Conservation (phyloP, 2,797 vertebrate genomes). For the Malurus splendens region DNA sequence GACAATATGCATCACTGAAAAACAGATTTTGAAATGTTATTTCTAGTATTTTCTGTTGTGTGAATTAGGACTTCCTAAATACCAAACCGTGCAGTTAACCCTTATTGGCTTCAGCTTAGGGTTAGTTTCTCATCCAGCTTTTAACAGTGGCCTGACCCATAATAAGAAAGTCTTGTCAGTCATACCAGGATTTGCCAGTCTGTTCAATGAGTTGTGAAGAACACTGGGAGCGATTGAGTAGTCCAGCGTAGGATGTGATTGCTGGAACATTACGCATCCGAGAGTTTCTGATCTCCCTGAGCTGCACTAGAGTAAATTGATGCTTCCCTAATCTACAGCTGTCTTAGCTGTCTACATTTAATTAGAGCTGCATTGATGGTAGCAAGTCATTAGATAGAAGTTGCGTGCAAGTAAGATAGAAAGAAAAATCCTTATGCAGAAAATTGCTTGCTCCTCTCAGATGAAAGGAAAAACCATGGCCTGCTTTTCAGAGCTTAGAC, state of each 20-base stretch:
- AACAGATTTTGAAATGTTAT: neutral
- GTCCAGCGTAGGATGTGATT: neutral
- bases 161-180: neutral
- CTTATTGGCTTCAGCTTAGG: neutral
- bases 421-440: neutral
- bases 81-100: neutral
- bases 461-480: neutral
- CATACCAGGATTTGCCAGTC: neutral
- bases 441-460: neutral
- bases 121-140: neutral
- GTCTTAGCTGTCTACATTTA: neutral
- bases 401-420: neutral
- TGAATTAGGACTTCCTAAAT: neutral
- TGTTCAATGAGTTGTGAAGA: neutral
- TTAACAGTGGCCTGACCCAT: neutral
- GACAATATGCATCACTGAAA: neutral
- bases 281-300: neutral
- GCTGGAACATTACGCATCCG: neutral
- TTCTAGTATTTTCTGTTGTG: neutral
- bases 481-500: neutral
- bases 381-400: neutral
- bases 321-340: slow-evolving; percentile 4
- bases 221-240: neutral
- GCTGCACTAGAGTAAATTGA: neutral
- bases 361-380: neutral